Percentiles rank a stretch among this genome's conserved stretches.
Conservation (phyloP, 2,113 vertebrate species). For the Lepisosteus osseus region DNA sequence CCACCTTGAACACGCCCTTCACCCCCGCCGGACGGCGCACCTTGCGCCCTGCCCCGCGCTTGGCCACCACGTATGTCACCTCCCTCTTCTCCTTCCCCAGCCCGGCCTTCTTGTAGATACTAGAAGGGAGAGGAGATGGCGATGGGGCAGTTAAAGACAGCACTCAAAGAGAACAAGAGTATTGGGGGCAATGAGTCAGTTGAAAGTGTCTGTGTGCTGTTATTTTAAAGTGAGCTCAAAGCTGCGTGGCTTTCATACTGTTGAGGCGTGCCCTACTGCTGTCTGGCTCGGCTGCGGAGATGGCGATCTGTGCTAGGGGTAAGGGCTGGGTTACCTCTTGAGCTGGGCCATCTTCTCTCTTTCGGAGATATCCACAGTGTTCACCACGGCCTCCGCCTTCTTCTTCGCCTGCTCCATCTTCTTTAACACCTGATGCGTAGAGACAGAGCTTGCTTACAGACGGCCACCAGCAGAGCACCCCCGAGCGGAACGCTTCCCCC, state of each 20-base stretch:
- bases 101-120: conserved; percentile 94
- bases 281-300: too few species aligned
- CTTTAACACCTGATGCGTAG: conserved; percentile 77
- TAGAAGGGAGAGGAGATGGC: conserved; percentile 34
- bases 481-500: neutral
- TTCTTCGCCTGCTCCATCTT: conserved; percentile 94
- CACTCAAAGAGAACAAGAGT: neutral
- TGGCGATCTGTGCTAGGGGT: too few species aligned
- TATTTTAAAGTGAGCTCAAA: too few species aligned
- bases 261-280: neutral
- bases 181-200: too few species aligned
- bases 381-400: conserved; percentile 89
- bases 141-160: neutral
- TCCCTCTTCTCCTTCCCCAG: conserved; percentile 89
- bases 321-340: conserved; percentile 65
- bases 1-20: conserved; percentile 89
- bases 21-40: conserved; percentile 80
- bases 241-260: too few species aligned
- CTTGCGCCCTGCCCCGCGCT: conserved; percentile 81
- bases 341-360: conserved; percentile 89
- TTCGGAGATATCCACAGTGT: conserved; percentile 91
- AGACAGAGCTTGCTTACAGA: neutral
- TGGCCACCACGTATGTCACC: conserved; percentile 86
- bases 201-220: neutral
- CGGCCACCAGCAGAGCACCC: neutral